phyloP scores from a whole-genome alignment of 2,797 vertebrate species.

The Eremophila alpestris region DNA sequence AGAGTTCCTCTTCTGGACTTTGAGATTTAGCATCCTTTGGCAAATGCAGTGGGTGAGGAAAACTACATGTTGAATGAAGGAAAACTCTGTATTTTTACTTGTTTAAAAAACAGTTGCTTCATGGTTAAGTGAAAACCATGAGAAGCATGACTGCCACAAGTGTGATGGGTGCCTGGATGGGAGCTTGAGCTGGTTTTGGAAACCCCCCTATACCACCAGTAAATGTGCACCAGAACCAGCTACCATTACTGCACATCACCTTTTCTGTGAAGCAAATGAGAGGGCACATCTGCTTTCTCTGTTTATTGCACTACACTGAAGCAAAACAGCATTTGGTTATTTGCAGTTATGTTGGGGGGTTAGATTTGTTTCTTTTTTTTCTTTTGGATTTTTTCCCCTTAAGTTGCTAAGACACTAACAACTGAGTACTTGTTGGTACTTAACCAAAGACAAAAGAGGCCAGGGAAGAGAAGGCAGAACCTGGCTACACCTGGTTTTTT shows the following conservation, averaged over 20 bases:
- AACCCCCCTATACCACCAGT: not conserved
- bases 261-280: not conserved
- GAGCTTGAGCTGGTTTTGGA: not conserved
- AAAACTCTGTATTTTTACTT: not conserved
- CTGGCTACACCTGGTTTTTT: no score
- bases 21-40: not conserved
- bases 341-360: not conserved
- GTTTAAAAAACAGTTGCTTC: not conserved
- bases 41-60: not conserved
- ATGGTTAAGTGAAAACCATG: not conserved
- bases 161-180: not conserved
- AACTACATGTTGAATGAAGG: not conserved
- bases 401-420: no score
- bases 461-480: no score
- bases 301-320: conserved; percentile 30
- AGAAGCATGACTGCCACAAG: not conserved
- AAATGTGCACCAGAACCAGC: not conserved
- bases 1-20: not conserved
- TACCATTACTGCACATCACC: not conserved
- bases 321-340: not conserved
- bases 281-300: not conserved
- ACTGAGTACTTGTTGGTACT: no score
- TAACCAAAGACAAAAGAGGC: no score
- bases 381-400: no score
- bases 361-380: no score